These are phyloP conservation scores for Xylocopa sonorina DNA, from an alignment of 1,140 invertebrate genomes.

Conservation along the genomic window DNA sequence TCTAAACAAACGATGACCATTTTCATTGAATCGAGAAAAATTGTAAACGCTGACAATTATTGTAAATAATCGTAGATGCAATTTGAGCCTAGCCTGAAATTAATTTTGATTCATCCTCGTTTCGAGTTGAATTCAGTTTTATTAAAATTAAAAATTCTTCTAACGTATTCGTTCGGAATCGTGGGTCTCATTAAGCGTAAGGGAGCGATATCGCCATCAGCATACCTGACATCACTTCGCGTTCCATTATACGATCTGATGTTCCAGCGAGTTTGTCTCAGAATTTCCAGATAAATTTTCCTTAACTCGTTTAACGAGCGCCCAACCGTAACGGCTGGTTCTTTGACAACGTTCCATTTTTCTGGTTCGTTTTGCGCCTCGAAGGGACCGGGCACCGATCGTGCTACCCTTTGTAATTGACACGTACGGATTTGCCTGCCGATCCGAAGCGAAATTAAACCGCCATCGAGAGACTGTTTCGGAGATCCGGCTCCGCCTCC, in stretches of 20 bases:
- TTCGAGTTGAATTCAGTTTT: no score
- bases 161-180: no score
- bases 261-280: background rate
- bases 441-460: conserved; percentile 21
- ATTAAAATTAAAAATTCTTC: no score
- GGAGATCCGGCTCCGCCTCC: background rate
- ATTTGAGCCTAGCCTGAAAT: no score
- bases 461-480: background rate
- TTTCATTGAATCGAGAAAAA: no score
- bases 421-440: conserved; percentile 30
- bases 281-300: conserved; percentile 40
- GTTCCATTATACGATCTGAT: background rate
- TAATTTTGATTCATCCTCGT: no score
- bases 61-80: no score
- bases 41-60: no score
- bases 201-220: conserved; percentile 1
- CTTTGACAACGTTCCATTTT: conserved; percentile 23
- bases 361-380: conserved; percentile 16
- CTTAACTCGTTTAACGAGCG: conserved; percentile 55
- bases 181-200: no score
- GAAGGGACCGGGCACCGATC: conserved; percentile 28
- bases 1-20: no score
- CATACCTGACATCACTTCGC: conserved; percentile 8
- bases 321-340: conserved; percentile 27
- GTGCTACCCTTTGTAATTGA: conserved; percentile 20